A percentile compares a stretch with the other conserved stretches of the same genome.
Evolutionary conservation across 23 tunicate species (phyloP).

Genomic region (Ciona savignyi): DNA sequence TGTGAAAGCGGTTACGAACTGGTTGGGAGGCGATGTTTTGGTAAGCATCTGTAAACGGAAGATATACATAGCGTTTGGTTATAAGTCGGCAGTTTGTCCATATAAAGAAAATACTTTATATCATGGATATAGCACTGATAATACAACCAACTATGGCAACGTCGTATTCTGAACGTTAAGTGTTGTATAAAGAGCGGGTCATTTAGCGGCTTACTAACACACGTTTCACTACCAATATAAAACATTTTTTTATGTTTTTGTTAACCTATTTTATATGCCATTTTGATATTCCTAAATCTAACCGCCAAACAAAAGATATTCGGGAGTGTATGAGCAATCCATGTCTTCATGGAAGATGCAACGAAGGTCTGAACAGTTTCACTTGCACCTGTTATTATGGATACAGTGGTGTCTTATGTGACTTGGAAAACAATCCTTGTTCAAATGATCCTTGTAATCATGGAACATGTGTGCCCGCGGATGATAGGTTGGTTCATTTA

Average conservation of each 20-base stretch:
- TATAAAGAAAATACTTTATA: too few relatives aligned
- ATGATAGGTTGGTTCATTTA: too few relatives aligned
- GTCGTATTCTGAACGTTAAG: too few relatives aligned
- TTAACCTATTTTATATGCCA: background rate
- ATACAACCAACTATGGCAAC: too few relatives aligned
- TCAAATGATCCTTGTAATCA: constrained; percentile 1
- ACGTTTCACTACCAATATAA: background rate
- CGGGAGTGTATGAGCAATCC: constrained; percentile 24
- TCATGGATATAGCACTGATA: too few relatives aligned
- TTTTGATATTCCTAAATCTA: background rate
- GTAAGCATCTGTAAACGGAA: constrained; percentile 7
- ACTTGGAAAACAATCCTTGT: constrained; percentile 7
- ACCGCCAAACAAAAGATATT: constrained; percentile 13
- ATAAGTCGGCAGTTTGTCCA: too few relatives aligned
- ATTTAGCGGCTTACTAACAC: too few relatives aligned
- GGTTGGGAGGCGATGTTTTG: constrained; percentile 31
- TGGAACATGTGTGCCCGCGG: too few relatives aligned
- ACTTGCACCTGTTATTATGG: constrained; percentile 20
- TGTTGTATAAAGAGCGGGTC: too few relatives aligned
- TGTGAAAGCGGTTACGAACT: constrained; percentile 45
- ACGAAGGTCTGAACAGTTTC: constrained; percentile 11
- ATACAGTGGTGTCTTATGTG: constrained; percentile 12
- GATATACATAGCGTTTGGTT: background rate
- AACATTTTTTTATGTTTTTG: background rate
- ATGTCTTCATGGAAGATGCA: constrained; percentile 18